Evolutionary conservation across 2,888 invertebrate species (phyloP), one percentile per base, ranked within the genome.

Genomic region (Acrobasis suavella): DNA sequence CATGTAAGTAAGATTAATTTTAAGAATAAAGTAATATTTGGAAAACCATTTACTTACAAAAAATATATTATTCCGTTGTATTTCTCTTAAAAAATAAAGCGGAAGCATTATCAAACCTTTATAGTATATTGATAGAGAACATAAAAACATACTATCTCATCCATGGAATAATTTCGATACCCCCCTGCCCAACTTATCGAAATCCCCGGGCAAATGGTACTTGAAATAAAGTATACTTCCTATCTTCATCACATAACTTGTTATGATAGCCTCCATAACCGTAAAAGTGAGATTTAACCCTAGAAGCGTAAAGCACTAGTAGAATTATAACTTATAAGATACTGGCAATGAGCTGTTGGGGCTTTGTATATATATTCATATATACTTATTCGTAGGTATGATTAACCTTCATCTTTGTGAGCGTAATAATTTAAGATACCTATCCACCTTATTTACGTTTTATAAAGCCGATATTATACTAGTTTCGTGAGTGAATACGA

Each of bases 221-320:
- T 38, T 50, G 59, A 59, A 50, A 59, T 58, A 58, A 58, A 58
- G 17, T 49, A 49, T 38, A 50, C 50, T 59, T 50, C 50, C 50
- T 58, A 59, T 59, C 58, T 37, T 50, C 50, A 38, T 59, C 37
- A 38, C 59, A 54, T 50, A 59, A 50, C 59, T 59, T 37, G 9
- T 49, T 32, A 50, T 16, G 59, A 59, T 59, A 16, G 59, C 37
- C 12, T n/a, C 38, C 59, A 50, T 59, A 59, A 38, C 38, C 59
- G 50, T 59, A 59, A 59, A 58, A 59, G 50, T 15, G 22, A 50
- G 59, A 50, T 59, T 50, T 58, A 58, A 58, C 58, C 17, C 7
- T 22, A 49, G 46, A 14, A 32, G 22, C 42, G 42, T 56, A 22
- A 42, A 46, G n/a, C 39, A 58, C 49, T 49, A 17, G 54, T 15